Conservation (phyloP, 2,797 vertebrate genomes). For the Dendrocincla fuliginosa region DNA sequence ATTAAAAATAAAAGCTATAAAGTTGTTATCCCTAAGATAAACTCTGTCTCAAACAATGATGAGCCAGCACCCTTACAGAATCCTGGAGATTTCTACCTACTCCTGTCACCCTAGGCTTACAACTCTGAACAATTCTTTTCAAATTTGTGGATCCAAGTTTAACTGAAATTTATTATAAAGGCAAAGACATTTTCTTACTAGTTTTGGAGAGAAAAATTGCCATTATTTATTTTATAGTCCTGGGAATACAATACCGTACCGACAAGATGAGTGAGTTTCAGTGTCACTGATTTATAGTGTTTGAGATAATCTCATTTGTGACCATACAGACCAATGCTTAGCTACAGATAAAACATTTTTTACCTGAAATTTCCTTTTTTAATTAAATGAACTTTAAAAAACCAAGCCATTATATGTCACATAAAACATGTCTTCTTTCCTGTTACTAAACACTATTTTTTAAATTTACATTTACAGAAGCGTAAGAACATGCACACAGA, state of each 20-base stretch:
- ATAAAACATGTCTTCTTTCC: neutral
- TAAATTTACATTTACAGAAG: neutral
- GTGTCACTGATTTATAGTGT: neutral
- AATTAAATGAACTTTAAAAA: neutral
- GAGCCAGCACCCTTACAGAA: neutral
- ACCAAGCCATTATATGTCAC: neutral
- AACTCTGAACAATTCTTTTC: neutral
- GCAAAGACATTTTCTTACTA: neutral
- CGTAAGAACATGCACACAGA: neutral
- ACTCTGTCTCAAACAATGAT: neutral
- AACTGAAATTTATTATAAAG: neutral
- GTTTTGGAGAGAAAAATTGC: neutral
- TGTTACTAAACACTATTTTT: neutral
- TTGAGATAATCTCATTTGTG: neutral
- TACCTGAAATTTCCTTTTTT: neutral
- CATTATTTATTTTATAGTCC: neutral
- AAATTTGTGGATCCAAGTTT: neutral
- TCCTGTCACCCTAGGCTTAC: neutral
- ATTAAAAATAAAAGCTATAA: neutral
- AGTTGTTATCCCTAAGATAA: neutral
- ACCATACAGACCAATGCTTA: neutral
- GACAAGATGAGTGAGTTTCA: neutral
- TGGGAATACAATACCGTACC: neutral
- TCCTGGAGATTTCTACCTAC: neutral
- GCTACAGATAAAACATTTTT: neutral